Evolutionary conservation across 2,888 invertebrate species (phyloP).

Genomic region (Stenichneumon culpator): DNA sequence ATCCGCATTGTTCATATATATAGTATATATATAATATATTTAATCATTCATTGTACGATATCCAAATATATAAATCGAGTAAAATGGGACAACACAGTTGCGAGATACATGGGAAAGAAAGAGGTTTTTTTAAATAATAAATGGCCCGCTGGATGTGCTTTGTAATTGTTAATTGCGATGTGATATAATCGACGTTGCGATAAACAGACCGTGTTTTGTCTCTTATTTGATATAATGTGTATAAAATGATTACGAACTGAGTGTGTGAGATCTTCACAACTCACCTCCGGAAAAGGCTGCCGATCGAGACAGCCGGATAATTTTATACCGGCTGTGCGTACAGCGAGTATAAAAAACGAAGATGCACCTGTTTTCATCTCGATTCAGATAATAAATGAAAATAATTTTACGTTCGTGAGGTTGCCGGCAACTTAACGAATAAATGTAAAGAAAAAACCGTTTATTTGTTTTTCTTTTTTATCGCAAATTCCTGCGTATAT

Average conservation of each 20-base stretch:
- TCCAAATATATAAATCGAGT: constrained; percentile 20
- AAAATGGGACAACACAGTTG: constrained; percentile 17
- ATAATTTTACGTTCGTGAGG: neutral
- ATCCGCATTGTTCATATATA: constrained; percentile 33
- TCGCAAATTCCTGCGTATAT: neutral
- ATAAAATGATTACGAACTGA: constrained; percentile 9
- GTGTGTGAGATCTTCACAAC: neutral
- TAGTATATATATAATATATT: constrained; percentile 25
- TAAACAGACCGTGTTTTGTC: neutral
- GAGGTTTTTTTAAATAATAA: constrained; percentile 32
- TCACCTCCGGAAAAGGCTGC: neutral
- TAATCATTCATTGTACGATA: constrained; percentile 15
- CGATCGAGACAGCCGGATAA: neutral
- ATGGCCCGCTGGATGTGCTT: constrained; percentile 65
- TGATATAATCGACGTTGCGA: constrained; percentile 53
- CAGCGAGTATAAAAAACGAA: neutral
- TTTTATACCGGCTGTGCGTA: neutral
- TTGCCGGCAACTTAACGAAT: constrained; percentile 15
- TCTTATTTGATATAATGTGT: constrained; percentile 11
- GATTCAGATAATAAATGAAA: neutral
- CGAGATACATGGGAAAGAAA: neutral
- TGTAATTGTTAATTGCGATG: constrained; percentile 64
- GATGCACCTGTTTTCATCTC: neutral
- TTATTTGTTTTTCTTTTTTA: neutral
- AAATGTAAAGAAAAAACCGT: neutral